Conservation (phyloP, 2,888 invertebrate genomes). For the Drosophila formosana region DNA sequence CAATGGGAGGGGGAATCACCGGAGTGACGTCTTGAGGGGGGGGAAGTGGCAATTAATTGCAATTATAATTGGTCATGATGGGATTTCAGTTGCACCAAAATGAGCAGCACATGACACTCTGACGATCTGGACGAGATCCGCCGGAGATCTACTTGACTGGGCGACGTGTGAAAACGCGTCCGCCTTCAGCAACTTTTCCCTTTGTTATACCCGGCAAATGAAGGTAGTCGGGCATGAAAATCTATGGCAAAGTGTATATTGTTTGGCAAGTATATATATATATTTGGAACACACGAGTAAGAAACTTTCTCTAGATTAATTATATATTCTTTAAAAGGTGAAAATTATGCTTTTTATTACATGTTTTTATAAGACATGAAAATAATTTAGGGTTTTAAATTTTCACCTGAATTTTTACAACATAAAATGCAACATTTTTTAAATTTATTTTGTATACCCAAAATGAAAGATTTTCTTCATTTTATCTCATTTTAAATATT, state of each 20-base stretch:
- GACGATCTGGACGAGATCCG: constrained; percentile 58
- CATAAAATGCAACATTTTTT: too few species aligned
- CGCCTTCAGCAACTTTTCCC: not conserved
- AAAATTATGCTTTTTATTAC: too few species aligned
- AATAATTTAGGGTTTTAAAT: too few species aligned
- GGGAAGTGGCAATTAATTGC: constrained; percentile 60
- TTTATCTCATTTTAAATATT: too few species aligned
- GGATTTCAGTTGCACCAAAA: constrained; percentile 66
- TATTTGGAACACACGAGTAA: too few species aligned
- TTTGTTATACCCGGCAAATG: constrained; percentile 7
- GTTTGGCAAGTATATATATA: too few species aligned
- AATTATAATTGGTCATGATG: constrained; percentile 59
- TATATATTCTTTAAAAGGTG: too few species aligned
- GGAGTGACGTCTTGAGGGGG: constrained; percentile 2
- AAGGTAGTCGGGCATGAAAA: fast-evolving
- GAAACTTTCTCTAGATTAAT: too few species aligned
- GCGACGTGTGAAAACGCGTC: constrained; percentile 65
- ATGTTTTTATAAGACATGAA: too few species aligned
- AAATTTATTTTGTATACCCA: too few species aligned
- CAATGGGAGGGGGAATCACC: constrained; percentile 7
- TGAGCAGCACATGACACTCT: constrained; percentile 77
- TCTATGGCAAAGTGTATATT: not conserved
- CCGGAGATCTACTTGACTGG: constrained; percentile 74
- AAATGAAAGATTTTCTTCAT: too few species aligned
- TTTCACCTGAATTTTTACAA: too few species aligned